Conservation (phyloP, 2,113 vertebrate species). For the Leptodactylus fuscus region DNA sequence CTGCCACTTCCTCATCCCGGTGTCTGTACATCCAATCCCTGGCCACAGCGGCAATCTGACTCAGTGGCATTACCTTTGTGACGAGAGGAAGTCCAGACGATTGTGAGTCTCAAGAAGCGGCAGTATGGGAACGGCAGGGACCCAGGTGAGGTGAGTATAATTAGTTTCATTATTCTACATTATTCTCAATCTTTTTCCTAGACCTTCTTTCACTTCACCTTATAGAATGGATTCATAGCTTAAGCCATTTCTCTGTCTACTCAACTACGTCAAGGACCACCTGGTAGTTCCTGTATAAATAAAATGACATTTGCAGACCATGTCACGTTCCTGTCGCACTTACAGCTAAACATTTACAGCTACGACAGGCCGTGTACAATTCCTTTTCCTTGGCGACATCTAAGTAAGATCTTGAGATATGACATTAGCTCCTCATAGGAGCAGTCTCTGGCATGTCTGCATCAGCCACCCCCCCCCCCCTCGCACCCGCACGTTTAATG, state of each 20-base stretch:
- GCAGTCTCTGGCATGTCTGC: not conserved
- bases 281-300: not conserved
- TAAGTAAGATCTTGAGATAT: not conserved
- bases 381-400: not conserved
- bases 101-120: too few relatives aligned
- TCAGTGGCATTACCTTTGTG: too few relatives aligned
- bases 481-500: not conserved
- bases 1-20: too few relatives aligned
- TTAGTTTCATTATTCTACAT: too few relatives aligned
- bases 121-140: too few relatives aligned
- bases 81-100: too few relatives aligned
- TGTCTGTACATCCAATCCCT: too few relatives aligned
- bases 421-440: too few relatives aligned
- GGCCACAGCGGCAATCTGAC: too few relatives aligned
- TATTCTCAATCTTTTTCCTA: too few relatives aligned
- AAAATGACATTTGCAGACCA: not conserved
- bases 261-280: not conserved
- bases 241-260: not conserved
- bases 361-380: not conserved
- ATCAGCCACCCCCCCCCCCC: not conserved
- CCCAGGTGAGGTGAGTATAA: too few relatives aligned
- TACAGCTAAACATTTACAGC: conserved; percentile 16
- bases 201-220: too few relatives aligned
- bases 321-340: not conserved
- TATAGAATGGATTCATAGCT: not conserved